Evolutionary conservation across 2,797 vertebrate genomes (phyloP).

Genomic region (Sebastes ruberrimus): DNA sequence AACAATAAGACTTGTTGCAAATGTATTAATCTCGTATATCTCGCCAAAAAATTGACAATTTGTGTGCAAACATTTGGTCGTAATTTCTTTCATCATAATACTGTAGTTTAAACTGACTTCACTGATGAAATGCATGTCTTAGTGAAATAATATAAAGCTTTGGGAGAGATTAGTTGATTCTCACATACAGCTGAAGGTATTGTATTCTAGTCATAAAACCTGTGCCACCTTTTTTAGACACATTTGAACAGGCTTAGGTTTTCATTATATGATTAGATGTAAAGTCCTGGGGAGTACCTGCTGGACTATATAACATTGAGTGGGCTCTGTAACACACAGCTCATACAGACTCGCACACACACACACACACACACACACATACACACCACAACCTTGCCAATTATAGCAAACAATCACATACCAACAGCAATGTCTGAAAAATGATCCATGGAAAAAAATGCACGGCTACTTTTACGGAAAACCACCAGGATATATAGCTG

Average conservation of each 20-base stretch:
- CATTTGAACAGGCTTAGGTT: background rate
- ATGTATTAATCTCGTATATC: background rate
- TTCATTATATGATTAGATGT: background rate
- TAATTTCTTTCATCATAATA: background rate
- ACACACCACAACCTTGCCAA: slow-evolving; percentile 2
- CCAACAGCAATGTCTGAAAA: slow-evolving; percentile 34
- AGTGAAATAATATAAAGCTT: background rate
- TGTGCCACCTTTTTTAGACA: background rate
- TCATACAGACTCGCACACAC: background rate
- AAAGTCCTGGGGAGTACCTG: background rate
- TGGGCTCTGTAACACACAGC: background rate
- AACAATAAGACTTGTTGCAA: too few relatives aligned
- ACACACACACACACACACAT: slow-evolving; percentile 23
- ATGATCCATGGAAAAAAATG: slow-evolving; percentile 43
- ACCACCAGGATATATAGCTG: slow-evolving; percentile 45
- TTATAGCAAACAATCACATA: slow-evolving; percentile 33
- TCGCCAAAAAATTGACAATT: background rate
- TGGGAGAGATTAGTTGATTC: background rate
- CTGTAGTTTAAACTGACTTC: background rate
- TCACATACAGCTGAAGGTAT: background rate
- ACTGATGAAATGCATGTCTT: background rate
- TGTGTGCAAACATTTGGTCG: background rate
- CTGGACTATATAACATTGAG: background rate
- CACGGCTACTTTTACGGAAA: slow-evolving; percentile 55
- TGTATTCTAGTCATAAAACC: background rate